These are phyloP conservation scores for Aproaerema taeniolella DNA, from an alignment of 2,888 invertebrate genomes.

Conservation along the genomic window DNA sequence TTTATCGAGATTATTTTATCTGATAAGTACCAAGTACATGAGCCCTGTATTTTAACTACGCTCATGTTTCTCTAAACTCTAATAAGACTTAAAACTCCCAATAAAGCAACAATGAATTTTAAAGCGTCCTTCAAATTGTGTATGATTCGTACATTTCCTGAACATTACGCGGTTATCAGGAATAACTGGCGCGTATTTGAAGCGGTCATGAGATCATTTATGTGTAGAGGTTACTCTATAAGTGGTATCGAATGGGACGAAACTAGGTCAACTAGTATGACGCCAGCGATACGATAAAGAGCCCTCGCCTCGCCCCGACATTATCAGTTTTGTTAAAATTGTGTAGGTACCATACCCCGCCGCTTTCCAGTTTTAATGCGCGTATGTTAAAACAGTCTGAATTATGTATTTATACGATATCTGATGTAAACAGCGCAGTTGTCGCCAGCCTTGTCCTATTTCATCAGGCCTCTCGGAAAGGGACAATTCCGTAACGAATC, in stretches of 20 bases:
- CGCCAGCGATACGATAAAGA: constrained; percentile 61
- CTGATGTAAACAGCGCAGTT: neutral
- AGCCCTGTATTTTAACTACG: no score
- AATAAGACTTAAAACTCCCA: no score
- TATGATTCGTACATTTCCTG: no score
- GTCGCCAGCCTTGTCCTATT: constrained; percentile 11
- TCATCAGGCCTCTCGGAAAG: neutral
- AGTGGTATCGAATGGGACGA: constrained; percentile 61
- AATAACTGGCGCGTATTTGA: constrained; percentile 35
- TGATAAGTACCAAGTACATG: no score
- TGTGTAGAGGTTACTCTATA: constrained; percentile 44
- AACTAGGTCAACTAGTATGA: constrained; percentile 71
- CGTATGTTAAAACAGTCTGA: neutral
- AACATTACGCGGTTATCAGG: constrained; percentile 34
- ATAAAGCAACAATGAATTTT: no score
- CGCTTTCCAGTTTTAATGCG: constrained; percentile 1
- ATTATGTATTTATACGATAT: constrained; percentile 3
- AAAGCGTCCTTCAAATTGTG: no score
- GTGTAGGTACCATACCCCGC: constrained; percentile 1
- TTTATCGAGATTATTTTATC: no score
- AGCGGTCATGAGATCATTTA: constrained; percentile 46
- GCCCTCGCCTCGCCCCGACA: constrained; percentile 49
- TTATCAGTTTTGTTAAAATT: constrained; percentile 54
- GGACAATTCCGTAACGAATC: constrained; percentile 6
- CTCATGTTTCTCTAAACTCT: no score